Evolutionary conservation across 2,113 vertebrate species (phyloP), one percentile per base, ranked within the genome.

Genomic region (Rhizomys pruinosus): DNA sequence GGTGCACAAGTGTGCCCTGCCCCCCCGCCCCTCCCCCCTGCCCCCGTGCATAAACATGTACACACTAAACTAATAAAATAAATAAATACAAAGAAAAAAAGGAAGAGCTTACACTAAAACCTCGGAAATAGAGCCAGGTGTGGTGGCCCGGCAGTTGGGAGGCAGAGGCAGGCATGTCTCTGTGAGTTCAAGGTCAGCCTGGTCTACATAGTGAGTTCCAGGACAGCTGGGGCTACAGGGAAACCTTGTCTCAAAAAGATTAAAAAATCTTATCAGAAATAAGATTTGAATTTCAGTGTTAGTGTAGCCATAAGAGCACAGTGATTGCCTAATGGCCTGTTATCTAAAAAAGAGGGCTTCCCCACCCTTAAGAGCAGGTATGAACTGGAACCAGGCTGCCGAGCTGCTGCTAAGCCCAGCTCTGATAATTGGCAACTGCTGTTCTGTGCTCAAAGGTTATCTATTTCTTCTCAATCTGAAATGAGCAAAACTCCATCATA

Each of bases 381-480:
- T 34, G 19, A 79, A 52, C 71, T 86, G 23, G 25, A 77, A 92
- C 47, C 37, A 63, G 63, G 42, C 19, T 85, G 11, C 25, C 23
- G 52, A 69, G 34, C 89, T 64, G 55, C 39, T 77, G 32, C 73
- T 32, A 57, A 87, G 16, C 63, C 27, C 39, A 47, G 69, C 42
- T 85, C 63, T 91, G 64, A 68, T 64, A 90, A 92, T 55, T 86
- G 92, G 19, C 32, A 85, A 63, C 61, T 37, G 93, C 76, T 52
- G 19, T 55, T 68, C 74, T 64, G 47, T 20, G 20, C 73, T 78
- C 19, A 42, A 82, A 91, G 20, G 17, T 78, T 71, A 82, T 39
- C 25, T 80, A 57, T 39, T 94, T 92, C 55, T 94, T 93, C 73
- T 81, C 39, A 23, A 90, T 68, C 29, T 88, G 84, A 92, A 95